Evolutionary conservation across 1,140 invertebrate genomes (phyloP).

Genomic region (Drosophila funebris): DNA sequence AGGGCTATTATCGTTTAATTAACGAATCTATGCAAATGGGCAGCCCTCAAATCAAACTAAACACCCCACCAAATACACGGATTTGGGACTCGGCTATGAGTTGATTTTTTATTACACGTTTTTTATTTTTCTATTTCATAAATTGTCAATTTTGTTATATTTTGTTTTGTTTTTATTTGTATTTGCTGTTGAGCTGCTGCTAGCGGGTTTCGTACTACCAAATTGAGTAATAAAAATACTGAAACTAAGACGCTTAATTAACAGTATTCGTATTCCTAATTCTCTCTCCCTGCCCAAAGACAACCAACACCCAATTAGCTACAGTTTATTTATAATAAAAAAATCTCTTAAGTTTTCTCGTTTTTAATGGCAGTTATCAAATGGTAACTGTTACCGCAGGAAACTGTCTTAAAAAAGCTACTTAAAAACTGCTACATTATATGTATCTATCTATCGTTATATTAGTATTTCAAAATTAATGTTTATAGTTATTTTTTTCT

Average conservation of each 20-base stretch:
- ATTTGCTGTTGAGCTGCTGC: neutral
- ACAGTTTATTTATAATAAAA: conserved; percentile 59
- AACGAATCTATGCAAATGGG: conserved; percentile 77
- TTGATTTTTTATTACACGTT: conserved; percentile 33
- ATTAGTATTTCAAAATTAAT: conserved; percentile 62
- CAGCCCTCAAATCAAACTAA: conserved; percentile 28
- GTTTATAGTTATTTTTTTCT: conserved; percentile 50
- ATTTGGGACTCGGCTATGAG: conserved; percentile 8
- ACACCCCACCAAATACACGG: conserved; percentile 13
- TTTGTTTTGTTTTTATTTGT: conserved; percentile 35
- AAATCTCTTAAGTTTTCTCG: conserved; percentile 33
- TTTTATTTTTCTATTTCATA: conserved; percentile 64
- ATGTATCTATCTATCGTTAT: conserved; percentile 31
- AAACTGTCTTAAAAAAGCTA: conserved; percentile 34
- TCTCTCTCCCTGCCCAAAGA: conserved; percentile 23
- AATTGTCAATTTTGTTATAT: conserved; percentile 73
- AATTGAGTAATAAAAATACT: conserved; percentile 73
- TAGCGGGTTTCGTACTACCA: conserved; percentile 53
- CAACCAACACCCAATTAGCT: conserved; percentile 71
- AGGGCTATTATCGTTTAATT: conserved; percentile 55
- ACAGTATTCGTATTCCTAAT: conserved; percentile 51
- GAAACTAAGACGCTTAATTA: conserved; percentile 68
- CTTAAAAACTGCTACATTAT: conserved; percentile 38
- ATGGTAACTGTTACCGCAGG: conserved; percentile 64
- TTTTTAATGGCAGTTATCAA: conserved; percentile 74